Evolutionary conservation across 2,113 vertebrate species (phyloP), one percentile per base, ranked within the genome.

Genomic region (Fulica atra): DNA sequence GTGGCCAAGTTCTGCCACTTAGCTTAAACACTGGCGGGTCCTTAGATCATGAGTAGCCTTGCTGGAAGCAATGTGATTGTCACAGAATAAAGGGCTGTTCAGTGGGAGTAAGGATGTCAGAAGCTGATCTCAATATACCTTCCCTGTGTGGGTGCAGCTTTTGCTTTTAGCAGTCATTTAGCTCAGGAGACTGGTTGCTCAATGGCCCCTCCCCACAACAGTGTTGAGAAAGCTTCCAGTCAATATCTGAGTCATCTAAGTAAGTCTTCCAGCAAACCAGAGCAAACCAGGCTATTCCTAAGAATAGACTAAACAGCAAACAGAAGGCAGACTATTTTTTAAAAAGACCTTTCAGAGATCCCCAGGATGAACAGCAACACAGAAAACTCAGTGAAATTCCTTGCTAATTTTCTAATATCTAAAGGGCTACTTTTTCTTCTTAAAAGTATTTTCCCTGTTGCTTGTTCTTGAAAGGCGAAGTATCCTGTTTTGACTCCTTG

Each of bases 211-310:
- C 80, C 92, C 65, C 3, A 0, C 70, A 94, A 59, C 29, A 72
- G 38, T 10, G 50, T 93, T 93, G 88, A 96, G 86, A 96, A 96
- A 97, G 86, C 80, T 91, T 92, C 88, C 57, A 97, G 93, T 96
- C 90, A 96, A 53, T 83, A 88, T 95, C 93, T 97, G 95, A 97
- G 82, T 97, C 95, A 97, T 94, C 76, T 71, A n/a, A 95, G 85
- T 46, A 91, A 95, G 76, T 68, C 80, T 91, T 92, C 93, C 95
- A 95, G 86, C 82, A 93, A 94, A 95, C 48, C 87, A 91, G 95
- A 92, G 71, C 71, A 95, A 95, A 90, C 48, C 72, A 94, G 89
- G 79, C 64, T 81, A 71, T 68, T 84, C 95, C 91, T 94, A 96
- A 95, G 92, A 97, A 96, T 83, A 96, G 95, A 91, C 40, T 73